Conservation (phyloP, 2,797 vertebrate genomes). For the Alectoris magna region DNA sequence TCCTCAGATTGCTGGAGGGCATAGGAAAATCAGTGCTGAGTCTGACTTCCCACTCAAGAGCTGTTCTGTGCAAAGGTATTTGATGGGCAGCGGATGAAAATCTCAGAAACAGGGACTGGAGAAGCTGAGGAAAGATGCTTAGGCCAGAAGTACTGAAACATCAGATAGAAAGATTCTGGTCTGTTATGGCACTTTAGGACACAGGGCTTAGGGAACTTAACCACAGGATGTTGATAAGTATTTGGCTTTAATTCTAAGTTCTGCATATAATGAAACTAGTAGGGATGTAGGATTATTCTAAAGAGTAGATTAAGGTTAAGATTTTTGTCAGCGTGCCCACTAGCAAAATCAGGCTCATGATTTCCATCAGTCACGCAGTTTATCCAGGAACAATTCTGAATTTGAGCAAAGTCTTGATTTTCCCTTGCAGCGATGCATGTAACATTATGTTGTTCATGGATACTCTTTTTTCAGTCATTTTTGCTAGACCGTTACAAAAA, state of each 20-base stretch:
- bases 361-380: not conserved
- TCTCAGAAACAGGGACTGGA: not conserved
- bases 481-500: slow-evolving; percentile 17
- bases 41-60: not conserved
- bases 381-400: not conserved
- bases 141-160: not conserved
- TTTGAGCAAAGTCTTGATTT: not conserved
- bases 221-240: not conserved
- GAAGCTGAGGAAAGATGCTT: not conserved
- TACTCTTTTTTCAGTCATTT: not conserved
- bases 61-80: not conserved
- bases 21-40: not conserved
- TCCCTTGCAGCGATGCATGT: not conserved
- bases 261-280: not conserved
- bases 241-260: not conserved
- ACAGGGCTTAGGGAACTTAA: not conserved
- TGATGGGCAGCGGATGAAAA: not conserved
- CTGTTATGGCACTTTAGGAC: not conserved
- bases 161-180: not conserved
- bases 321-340: not conserved
- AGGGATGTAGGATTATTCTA: not conserved
- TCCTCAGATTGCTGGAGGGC: not conserved
- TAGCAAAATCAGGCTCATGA: not conserved
- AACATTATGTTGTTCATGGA: not conserved
- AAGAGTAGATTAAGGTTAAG: slow-evolving; percentile 18